phyloP scores from a whole-genome alignment of 92 coral and sea anemone species.

The Actinernus sp. region DNA sequence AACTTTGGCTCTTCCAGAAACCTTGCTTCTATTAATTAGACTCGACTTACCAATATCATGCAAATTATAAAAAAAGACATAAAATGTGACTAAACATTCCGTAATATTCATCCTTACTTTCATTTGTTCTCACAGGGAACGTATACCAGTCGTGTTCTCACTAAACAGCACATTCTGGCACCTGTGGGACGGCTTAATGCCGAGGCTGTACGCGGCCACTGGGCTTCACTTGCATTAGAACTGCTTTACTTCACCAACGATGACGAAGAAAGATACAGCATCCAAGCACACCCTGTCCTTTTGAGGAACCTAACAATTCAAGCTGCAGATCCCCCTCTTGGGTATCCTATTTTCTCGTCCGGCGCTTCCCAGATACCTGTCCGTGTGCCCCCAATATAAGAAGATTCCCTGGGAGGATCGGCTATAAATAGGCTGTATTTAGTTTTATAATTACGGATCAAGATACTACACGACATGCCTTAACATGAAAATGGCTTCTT shows the following conservation, averaged over 20 bases:
- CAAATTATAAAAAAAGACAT: too few relatives aligned
- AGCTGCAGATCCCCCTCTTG: conserved; percentile 98
- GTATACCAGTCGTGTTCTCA: conserved; percentile 92
- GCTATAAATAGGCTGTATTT: too few relatives aligned
- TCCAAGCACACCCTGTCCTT: conserved; percentile 97
- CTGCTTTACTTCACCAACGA: conserved; percentile 95
- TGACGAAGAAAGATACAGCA: conserved; percentile 98
- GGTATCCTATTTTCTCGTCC: conserved; percentile 94
- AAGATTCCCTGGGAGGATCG: too few relatives aligned
- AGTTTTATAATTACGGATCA: too few relatives aligned
- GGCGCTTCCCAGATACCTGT: conserved; percentile 79
- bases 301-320: conserved; percentile 97
- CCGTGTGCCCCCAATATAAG: conserved; percentile 54
- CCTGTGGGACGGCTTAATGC: conserved; percentile 86
- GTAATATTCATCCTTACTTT: too few relatives aligned
- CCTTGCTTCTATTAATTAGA: too few relatives aligned
- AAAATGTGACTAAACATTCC: too few relatives aligned
- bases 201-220: conserved; percentile 95
- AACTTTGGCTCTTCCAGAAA: too few relatives aligned
- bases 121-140: conserved; percentile 67
- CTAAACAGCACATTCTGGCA: conserved; percentile 76
- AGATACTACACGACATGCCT: too few relatives aligned
- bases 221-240: conserved; percentile 97
- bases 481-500: too few relatives aligned
- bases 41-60: too few relatives aligned